A percentile compares a stretch with the other conserved stretches of the same genome.
Evolutionary conservation across 2,113 vertebrate genomes (phyloP).

Genomic region (Chamaea fasciata): DNA sequence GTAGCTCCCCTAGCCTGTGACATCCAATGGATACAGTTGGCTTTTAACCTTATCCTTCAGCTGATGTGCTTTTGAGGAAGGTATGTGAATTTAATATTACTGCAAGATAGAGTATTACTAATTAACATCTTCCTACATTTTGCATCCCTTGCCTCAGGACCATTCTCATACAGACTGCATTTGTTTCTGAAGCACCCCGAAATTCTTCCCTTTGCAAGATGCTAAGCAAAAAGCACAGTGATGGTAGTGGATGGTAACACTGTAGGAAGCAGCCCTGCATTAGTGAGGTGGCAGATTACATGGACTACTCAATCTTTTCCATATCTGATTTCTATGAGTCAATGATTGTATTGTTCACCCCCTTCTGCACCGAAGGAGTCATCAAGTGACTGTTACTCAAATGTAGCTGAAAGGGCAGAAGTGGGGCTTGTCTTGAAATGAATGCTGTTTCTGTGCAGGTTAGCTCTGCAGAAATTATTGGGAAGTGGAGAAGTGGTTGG

Average conservation of each 20-base stretch:
- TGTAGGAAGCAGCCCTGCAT: not conserved
- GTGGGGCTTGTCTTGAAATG: not conserved
- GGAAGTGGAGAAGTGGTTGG: not conserved
- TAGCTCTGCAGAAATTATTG: not conserved
- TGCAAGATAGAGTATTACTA: not conserved
- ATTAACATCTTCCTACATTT: not conserved
- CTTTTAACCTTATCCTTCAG: not conserved
- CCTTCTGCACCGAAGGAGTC: not conserved
- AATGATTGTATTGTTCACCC: conserved; percentile 1
- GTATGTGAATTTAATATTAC: not conserved
- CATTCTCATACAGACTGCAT: not conserved
- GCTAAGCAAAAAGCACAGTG: not conserved
- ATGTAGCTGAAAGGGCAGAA: not conserved
- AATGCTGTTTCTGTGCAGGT: conserved; percentile 33
- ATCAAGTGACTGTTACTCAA: not conserved
- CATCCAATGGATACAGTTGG: not conserved
- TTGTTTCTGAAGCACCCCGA: not conserved
- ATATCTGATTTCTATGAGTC: conserved; percentile 32
- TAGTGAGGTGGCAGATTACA: not conserved
- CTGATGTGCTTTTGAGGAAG: not conserved
- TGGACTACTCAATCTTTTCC: not conserved
- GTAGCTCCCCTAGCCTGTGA: not conserved
- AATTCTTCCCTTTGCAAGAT: not conserved
- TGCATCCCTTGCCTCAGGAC: not conserved
- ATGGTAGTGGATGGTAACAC: not conserved